Percentiles rank a stretch among this genome's conserved stretches.
Conservation (phyloP, 2,797 vertebrate genomes). For the Holocentrus rufus region DNA sequence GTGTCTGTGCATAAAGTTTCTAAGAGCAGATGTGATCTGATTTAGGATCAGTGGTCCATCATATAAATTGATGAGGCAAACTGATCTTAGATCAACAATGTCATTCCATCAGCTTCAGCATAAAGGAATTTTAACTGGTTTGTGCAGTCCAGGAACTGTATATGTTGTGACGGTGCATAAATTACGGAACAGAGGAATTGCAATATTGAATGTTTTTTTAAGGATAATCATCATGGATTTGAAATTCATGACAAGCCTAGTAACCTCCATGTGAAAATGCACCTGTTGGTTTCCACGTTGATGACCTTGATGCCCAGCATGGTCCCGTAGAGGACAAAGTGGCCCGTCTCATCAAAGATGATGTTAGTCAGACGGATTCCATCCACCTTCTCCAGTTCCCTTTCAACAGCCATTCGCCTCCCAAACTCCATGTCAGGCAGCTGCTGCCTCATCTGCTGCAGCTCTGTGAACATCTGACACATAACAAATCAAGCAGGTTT, state of each 20-base stretch:
- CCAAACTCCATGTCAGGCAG: constrained; percentile 99
- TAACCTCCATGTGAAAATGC: neutral
- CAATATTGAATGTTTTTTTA: too few species aligned
- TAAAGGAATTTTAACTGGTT: too few species aligned
- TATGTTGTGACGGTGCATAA: too few species aligned
- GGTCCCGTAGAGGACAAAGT: constrained; percentile 97
- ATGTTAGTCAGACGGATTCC: constrained; percentile 94
- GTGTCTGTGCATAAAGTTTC: too few species aligned
- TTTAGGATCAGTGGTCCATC: too few species aligned
- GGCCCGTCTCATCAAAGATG: constrained; percentile 98
- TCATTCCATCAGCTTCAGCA: too few species aligned
- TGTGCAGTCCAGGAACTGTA: too few species aligned
- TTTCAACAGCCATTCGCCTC: constrained; percentile 94
- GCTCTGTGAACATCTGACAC: constrained; percentile 96
- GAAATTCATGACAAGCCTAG: neutral
- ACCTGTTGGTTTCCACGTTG: constrained; percentile 98
- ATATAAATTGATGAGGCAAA: neutral
- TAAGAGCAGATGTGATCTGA: too few species aligned
- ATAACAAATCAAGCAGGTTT: neutral
- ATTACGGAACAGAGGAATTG: too few species aligned
- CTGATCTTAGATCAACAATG: neutral
- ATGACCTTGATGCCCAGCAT: constrained; percentile 99
- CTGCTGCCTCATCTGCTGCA: constrained; percentile 98
- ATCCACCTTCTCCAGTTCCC: constrained; percentile 97
- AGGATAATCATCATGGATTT: too few species aligned